Conservation (phyloP, 1,140 invertebrate species). For the Zaprionus nigranus region DNA sequence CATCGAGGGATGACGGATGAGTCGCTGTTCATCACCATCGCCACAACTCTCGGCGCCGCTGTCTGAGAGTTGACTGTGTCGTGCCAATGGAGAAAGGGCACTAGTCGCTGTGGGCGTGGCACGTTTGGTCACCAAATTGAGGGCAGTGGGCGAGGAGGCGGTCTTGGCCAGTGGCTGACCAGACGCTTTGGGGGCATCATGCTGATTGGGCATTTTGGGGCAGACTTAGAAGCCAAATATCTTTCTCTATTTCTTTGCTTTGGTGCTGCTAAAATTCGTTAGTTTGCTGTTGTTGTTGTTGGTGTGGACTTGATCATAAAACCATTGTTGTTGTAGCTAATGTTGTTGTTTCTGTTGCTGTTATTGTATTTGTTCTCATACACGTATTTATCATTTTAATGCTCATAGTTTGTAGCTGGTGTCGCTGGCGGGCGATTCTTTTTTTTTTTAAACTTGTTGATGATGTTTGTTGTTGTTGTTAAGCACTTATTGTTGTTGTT, state of each 20-base stretch:
- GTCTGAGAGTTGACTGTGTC: constrained; percentile 74
- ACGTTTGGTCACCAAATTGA: constrained; percentile 51
- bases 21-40: constrained; percentile 72
- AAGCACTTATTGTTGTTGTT: constrained; percentile 20
- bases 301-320: constrained; percentile 64
- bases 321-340: constrained; percentile 53
- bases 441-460: constrained; percentile 1
- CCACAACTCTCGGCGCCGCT: constrained; percentile 77
- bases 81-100: constrained; percentile 40
- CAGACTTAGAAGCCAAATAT: not conserved
- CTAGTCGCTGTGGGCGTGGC: constrained; percentile 41
- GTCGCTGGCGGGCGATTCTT: constrained; percentile 20
- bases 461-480: constrained; percentile 25
- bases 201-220: constrained; percentile 46
- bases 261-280: constrained; percentile 28
- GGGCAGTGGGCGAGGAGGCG: constrained; percentile 56
- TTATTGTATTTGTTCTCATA: constrained; percentile 47
- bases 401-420: constrained; percentile 58
- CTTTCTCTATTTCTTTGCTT: not conserved
- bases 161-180: constrained; percentile 46
- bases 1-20: constrained; percentile 67
- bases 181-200: constrained; percentile 26
- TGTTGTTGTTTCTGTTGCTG: constrained; percentile 43
- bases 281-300: constrained; percentile 22
- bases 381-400: constrained; percentile 72